Evolutionary conservation across 2,888 invertebrate species (phyloP).

Genomic region (Patella ulyssiponensis): DNA sequence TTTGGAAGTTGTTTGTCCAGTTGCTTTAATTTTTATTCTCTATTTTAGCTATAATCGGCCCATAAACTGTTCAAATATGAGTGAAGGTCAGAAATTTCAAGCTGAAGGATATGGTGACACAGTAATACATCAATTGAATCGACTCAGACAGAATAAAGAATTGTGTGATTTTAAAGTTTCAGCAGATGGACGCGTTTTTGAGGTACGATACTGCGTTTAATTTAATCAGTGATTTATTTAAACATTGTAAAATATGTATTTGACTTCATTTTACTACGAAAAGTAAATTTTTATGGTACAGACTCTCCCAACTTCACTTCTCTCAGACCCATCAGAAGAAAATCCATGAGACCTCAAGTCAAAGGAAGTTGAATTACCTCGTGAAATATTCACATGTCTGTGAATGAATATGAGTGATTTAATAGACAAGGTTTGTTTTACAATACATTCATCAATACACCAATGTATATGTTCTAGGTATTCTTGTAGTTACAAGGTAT

Average conservation of each 20-base stretch:
- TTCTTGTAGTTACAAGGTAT: no score
- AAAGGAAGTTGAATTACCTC: no score
- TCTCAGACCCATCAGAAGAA: no score
- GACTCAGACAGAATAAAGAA: slow-evolving; percentile 62
- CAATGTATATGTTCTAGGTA: no score
- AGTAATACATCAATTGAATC: slow-evolving; percentile 59
- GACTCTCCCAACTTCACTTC: no score
- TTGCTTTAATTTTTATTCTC: neutral
- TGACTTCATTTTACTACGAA: no score
- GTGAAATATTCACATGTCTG: no score
- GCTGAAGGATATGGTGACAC: slow-evolving; percentile 64
- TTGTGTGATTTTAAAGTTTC: slow-evolving; percentile 70
- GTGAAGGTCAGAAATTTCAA: slow-evolving; percentile 52
- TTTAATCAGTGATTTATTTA: neutral
- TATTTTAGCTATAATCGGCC: slow-evolving; percentile 25
- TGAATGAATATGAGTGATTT: no score
- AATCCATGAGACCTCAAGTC: no score
- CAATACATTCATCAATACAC: no score
- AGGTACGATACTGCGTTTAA: slow-evolving; percentile 46
- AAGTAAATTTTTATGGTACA: no score
- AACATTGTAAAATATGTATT: neutral
- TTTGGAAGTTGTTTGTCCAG: neutral
- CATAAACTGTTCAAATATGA: slow-evolving; percentile 37
- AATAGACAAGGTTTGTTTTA: no score
- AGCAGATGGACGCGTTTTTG: slow-evolving; percentile 67